Evolutionary conservation across 1,140 invertebrate genomes (phyloP), one percentile per base, ranked within the genome.

Genomic region (Branchinecta lynchi): DNA sequence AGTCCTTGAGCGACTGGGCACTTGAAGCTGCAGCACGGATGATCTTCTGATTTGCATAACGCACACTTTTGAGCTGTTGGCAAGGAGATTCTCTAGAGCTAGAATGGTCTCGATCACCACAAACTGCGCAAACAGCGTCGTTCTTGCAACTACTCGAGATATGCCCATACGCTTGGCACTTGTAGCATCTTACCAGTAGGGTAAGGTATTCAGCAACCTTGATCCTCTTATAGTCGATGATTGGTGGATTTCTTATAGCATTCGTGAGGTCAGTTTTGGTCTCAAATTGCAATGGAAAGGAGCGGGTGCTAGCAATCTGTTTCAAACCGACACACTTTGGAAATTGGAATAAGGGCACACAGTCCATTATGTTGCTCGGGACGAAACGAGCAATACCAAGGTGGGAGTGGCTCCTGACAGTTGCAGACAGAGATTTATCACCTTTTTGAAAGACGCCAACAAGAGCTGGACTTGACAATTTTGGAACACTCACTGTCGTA

Each of bases 11-110:
- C 46, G 46, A 51, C 46, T 51, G 46, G 46, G 9, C 46, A 51
- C n/a, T 51, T n/a, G 46, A 51, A 51, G 46, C 46, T 51, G 46
- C n/a, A 51, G n/a, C 46, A 51, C 46, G 46, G 46, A 51, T 51
- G 46, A 51, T 51, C 46, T n/a, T 51, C 9, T 51, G 46, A 51
- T 51, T 51, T 51, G 46, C 46, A 51, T n/a, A 51, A n/a, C n/a
- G n/a, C 46, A 51, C 46, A 51, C n/a, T 51, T n/a, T 51, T 51
- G 46, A 51, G 46, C 46, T n/a, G 9, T 51, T 51, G 9, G n/a
- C 46, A 51, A 9, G 46, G 46, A 51, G 46, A 51, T 51, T 9
- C n/a, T 51, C n/a, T 51, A n/a, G 46, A 51, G 46, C 9, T 51
- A 9, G 46, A 51, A 51, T 9, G 46, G n/a, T n/a, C 46, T n/a